These are phyloP conservation scores for Apamea anceps DNA, from an alignment of 2,888 invertebrate species.

Conservation along the genomic window DNA sequence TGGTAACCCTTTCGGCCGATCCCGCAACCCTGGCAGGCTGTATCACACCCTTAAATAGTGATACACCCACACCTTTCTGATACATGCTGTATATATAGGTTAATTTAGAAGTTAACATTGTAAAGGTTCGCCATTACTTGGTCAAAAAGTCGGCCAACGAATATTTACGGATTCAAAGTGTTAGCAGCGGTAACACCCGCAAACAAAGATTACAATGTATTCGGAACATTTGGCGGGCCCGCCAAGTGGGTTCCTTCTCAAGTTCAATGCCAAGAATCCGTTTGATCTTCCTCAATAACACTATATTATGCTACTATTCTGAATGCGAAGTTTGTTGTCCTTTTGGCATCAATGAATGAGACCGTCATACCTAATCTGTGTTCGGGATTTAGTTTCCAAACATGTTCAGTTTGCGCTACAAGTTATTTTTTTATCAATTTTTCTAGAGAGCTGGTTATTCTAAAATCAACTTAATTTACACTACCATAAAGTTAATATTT, in stretches of 20 bases:
- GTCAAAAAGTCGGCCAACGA: constrained; percentile 42
- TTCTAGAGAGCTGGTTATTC: neutral
- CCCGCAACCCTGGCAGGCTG: too few species aligned
- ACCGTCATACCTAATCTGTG: constrained; percentile 14
- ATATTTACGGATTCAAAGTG: constrained; percentile 39
- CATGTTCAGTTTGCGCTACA: neutral
- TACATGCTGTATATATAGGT: neutral
- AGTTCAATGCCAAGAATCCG: constrained; percentile 88
- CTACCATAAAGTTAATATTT: neutral
- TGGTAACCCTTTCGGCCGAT: too few species aligned
- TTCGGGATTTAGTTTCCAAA: neutral
- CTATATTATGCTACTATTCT: constrained; percentile 72
- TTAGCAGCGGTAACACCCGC: constrained; percentile 42
- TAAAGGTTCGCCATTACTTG: neutral
- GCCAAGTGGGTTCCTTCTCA: constrained; percentile 84
- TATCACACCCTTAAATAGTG: too few species aligned
- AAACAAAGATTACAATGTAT: constrained; percentile 64
- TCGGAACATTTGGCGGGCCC: constrained; percentile 80
- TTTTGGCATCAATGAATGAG: constrained; percentile 54
- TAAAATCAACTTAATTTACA: neutral
- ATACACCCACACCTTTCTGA: too few species aligned
- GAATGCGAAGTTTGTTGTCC: constrained; percentile 62
- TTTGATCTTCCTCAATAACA: constrained; percentile 73
- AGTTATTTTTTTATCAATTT: neutral
- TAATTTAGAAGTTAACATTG: constrained; percentile 8